Conservation (phyloP, 2,888 invertebrate species). For the Exephanes ischioxanthus region DNA sequence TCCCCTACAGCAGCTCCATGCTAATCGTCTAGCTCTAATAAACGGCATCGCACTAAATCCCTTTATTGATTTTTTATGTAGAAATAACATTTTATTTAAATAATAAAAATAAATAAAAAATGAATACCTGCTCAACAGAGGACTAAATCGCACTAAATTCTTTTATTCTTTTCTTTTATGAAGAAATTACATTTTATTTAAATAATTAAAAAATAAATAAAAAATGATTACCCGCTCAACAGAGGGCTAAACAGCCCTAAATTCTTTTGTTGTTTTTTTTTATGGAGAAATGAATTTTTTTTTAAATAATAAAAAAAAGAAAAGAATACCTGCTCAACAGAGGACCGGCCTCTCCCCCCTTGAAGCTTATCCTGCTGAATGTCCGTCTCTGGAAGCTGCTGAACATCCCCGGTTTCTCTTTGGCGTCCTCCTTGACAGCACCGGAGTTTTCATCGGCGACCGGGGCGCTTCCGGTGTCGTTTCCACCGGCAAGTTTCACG, state of each 20-base stretch:
- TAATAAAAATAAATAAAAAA: too few relatives aligned
- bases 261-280: neutral
- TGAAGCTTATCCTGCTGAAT: slow-evolving; percentile 80
- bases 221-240: slow-evolving; percentile 73
- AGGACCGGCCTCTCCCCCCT: slow-evolving; percentile 78
- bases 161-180: neutral
- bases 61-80: too few relatives aligned
- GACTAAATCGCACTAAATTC: too few relatives aligned
- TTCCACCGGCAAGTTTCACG: slow-evolving; percentile 73
- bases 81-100: neutral
- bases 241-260: slow-evolving; percentile 69
- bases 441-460: slow-evolving; percentile 60
- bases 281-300: neutral
- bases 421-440: slow-evolving; percentile 65
- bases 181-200: too few relatives aligned
- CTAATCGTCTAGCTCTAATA: too few relatives aligned
- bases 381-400: slow-evolving; percentile 77
- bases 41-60: too few relatives aligned
- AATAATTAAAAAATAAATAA: too few relatives aligned
- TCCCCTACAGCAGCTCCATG: too few relatives aligned
- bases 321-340: slow-evolving; percentile 75
- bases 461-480: slow-evolving; percentile 66
- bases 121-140: too few relatives aligned
- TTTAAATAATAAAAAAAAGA: neutral
- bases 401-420: slow-evolving; percentile 72